Percentiles rank a stretch among this genome's conserved stretches.
These are phyloP conservation scores for Sebastes schlegelii DNA, from an alignment of 2,113 vertebrate species.

Conservation along the genomic window DNA sequence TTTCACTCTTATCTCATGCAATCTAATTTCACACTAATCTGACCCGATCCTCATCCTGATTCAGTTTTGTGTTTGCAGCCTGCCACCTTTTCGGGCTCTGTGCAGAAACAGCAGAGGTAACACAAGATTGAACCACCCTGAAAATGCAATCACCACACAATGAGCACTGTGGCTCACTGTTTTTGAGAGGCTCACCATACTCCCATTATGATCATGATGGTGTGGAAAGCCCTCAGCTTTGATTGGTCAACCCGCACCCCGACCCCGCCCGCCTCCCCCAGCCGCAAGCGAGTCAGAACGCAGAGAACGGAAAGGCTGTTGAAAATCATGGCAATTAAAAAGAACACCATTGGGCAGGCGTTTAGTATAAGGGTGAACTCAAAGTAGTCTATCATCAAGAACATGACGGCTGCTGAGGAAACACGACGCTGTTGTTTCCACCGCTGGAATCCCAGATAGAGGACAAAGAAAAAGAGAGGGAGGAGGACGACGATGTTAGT, in stretches of 20 bases:
- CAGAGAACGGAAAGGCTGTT: too few relatives aligned
- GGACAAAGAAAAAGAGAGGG: background rate
- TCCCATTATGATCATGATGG: too few relatives aligned
- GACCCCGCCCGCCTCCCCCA: too few relatives aligned
- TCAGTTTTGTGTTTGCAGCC: background rate
- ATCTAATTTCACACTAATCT: background rate
- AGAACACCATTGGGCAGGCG: accelerated
- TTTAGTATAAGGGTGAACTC: accelerated
- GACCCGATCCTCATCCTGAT: background rate
- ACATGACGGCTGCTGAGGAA: background rate
- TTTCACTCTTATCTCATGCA: too few relatives aligned
- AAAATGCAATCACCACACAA: accelerated
- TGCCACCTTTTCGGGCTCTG: background rate
- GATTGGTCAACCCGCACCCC: too few relatives aligned
- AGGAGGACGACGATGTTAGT: background rate
- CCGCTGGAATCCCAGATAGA: constrained; percentile 1
- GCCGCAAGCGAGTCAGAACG: too few relatives aligned
- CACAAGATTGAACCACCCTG: accelerated
- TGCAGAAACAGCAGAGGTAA: constrained; percentile 4
- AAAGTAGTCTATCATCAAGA: background rate
- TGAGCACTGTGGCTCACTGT: accelerated
- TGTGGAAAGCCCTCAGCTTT: too few relatives aligned
- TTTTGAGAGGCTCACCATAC: too few relatives aligned
- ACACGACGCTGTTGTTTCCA: background rate
- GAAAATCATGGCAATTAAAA: too few relatives aligned